Conservation (phyloP, 2,797 vertebrate genomes). For the Megalops cyprinoides region DNA sequence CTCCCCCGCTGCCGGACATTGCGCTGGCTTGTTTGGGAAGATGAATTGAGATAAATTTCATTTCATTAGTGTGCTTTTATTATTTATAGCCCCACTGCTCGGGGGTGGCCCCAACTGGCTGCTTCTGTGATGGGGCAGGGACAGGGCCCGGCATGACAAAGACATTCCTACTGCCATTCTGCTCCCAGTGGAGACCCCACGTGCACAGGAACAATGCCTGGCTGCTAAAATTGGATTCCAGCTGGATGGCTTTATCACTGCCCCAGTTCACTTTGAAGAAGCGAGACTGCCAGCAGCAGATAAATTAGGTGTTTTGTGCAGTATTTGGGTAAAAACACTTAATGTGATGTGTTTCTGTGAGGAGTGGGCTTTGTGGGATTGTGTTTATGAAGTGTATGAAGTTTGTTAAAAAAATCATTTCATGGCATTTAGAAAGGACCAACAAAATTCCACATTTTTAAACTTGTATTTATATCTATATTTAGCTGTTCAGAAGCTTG, state of each 20-base stretch:
- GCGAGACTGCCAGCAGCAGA: not conserved
- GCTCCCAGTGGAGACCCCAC: not conserved
- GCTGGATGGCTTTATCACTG: not conserved
- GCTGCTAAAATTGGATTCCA: slow-evolving; percentile 23
- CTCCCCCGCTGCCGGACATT: slow-evolving; percentile 35
- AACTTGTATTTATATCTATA: not conserved
- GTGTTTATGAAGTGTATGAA: not conserved
- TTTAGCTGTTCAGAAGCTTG: not conserved
- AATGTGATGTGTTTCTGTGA: not conserved
- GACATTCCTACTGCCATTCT: slow-evolving; percentile 59
- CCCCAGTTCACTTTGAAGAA: not conserved
- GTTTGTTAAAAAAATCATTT: not conserved
- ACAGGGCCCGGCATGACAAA: slow-evolving; percentile 55
- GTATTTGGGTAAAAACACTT: not conserved
- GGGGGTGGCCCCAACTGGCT: slow-evolving; percentile 49
- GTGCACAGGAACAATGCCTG: not conserved
- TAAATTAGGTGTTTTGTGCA: not conserved
- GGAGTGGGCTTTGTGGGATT: not conserved
- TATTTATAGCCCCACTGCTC: slow-evolving; percentile 64
- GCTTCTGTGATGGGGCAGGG: slow-evolving; percentile 58
- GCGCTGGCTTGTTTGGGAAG: slow-evolving; percentile 69
- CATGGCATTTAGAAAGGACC: not conserved
- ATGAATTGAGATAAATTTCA: slow-evolving; percentile 72
- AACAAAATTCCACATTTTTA: not conserved
- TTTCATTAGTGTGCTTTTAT: slow-evolving; percentile 69